Conservation (phyloP, 1,140 invertebrate species). For the Oedothorax gibbosus region DNA sequence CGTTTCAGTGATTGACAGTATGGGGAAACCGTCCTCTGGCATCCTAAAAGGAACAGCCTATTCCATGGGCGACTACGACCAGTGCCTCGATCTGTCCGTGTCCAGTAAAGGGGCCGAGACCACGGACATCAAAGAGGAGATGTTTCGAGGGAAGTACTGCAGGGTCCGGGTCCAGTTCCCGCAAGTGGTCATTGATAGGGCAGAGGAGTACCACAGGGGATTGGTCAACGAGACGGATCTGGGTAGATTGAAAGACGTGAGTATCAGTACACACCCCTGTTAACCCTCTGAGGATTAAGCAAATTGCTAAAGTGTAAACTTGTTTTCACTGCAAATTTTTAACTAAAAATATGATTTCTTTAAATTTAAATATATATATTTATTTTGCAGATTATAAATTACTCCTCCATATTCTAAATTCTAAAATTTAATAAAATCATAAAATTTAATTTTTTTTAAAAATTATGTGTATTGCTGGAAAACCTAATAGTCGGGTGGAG, state of each 20-base stretch:
- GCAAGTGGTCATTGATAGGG: constrained; percentile 21
- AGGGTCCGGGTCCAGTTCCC: constrained; percentile 13
- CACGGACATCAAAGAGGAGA: neutral
- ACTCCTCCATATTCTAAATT: too few species aligned
- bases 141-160: constrained; percentile 53
- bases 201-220: constrained; percentile 23
- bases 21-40: constrained; percentile 44
- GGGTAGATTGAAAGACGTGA: constrained; percentile 51
- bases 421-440: too few species aligned
- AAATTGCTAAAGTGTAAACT: too few species aligned
- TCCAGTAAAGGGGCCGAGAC: constrained; percentile 37
- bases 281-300: neutral
- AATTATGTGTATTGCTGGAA: too few species aligned
- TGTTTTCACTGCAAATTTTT: too few species aligned
- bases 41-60: constrained; percentile 39
- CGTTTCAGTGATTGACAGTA: constrained; percentile 48
- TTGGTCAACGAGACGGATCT: constrained; percentile 39
- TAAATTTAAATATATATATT: too few species aligned
- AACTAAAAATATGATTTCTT: too few species aligned
- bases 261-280: neutral
- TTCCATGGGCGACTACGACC: constrained; percentile 47
- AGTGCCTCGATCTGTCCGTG: constrained; percentile 31
- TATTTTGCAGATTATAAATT: too few species aligned
- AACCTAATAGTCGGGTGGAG: too few species aligned
- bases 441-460: too few species aligned